These are phyloP conservation scores for Oncorhynchus kisutch DNA, from an alignment of 2,113 vertebrate genomes.

Conservation along the genomic window DNA sequence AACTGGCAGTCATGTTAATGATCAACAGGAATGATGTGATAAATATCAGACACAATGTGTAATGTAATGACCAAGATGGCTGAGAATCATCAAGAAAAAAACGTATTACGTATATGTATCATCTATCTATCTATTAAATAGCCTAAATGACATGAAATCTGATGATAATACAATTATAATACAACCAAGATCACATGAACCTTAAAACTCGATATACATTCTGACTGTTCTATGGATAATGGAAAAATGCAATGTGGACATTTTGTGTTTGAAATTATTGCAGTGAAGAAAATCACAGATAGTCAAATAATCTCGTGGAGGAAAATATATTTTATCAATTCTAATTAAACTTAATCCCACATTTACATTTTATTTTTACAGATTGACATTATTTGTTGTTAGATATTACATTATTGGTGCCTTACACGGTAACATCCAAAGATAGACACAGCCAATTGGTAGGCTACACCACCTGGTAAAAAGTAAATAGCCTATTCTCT, in stretches of 20 bases:
- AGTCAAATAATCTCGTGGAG: not conserved
- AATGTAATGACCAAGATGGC: constrained; percentile 53
- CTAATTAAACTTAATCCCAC: not conserved
- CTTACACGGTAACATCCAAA: constrained; percentile 26
- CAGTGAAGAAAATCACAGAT: not conserved
- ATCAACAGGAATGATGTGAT: constrained; percentile 66
- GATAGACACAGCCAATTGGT: constrained; percentile 36
- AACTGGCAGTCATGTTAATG: constrained; percentile 72
- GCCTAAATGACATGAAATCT: not conserved
- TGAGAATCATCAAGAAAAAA: constrained; percentile 41
- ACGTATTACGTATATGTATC: not conserved
- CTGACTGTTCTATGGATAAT: not conserved
- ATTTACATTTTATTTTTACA: constrained; percentile 9
- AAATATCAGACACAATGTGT: constrained; percentile 64
- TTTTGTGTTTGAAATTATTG: not conserved
- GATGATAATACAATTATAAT: not conserved
- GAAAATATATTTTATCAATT: not conserved
- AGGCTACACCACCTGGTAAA: constrained; percentile 48
- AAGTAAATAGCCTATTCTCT: constrained; percentile 38
- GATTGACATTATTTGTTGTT: constrained; percentile 24
- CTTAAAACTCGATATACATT: not conserved
- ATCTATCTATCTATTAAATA: too few relatives aligned
- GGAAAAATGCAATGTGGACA: not conserved
- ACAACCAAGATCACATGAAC: constrained; percentile 11
- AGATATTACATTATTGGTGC: constrained; percentile 33